Evolutionary conservation across 2,797 vertebrate species (phyloP), one percentile per base, ranked within the genome.

Genomic region (Muscicapa comitata): DNA sequence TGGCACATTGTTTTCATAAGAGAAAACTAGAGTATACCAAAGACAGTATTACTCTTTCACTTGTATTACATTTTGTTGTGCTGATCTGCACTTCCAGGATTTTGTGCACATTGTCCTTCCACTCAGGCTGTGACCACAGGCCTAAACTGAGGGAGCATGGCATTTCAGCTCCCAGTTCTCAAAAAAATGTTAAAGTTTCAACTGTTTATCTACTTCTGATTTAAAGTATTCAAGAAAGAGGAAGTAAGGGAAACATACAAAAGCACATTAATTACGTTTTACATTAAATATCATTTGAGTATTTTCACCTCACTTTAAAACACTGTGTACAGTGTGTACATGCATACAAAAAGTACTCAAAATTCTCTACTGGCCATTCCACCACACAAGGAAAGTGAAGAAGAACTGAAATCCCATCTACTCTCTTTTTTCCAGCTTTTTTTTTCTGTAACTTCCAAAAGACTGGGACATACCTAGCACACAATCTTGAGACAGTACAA

Each of bases 301-400:
- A 35, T 70, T 71, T 89, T 48, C 37, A 67, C 13, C 10, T 67
- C 57, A 80, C 23, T 47, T 86, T 37, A 45, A 77, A 86, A 77
- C 15, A 35, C 1, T 0, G 1, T 9, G n/a, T 47, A 63, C 21
- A 24, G 17, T n/a, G 61, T 7, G 6, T 17, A 45, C 23, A 42
- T 1, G 1, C 26, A 62, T 17, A 63, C 13, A 80, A 58, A 87
- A 80, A 62, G 10, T 31, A 55, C 43, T 59, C 40, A 38, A 40
- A 75, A 88, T 43, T 47, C 68, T 77, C 57, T 71, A 40, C 17
- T 37, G 66, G 42, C 16, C 21, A 45, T 78, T 85, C 31, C 7
- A 78, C 25, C n/a, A 81, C 25, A 71, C 7, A 33, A 67, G 7
- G 12, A 89, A 53, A 17, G 33, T 25, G 11, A 59, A 43, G 28